Conservation (phyloP, 1,140 invertebrate genomes). For the Tachypleus tridentatus region DNA sequence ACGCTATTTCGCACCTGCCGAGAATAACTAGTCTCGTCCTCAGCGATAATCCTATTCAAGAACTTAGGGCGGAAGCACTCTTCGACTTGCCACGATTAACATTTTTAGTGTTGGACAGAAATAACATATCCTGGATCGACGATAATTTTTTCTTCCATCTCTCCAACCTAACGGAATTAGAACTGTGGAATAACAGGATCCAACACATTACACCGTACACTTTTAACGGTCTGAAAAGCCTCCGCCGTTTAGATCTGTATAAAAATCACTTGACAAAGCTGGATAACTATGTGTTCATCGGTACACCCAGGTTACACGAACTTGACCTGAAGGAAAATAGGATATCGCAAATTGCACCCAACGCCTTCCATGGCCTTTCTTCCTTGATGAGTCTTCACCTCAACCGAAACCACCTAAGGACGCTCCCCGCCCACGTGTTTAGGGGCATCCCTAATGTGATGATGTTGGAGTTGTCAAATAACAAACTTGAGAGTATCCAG, state of each 20-base stretch:
- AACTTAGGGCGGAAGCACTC: conserved; percentile 39
- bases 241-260: conserved; percentile 8
- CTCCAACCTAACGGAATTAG: conserved; percentile 10
- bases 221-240: conserved; percentile 7
- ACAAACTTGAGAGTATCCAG: conserved; percentile 11
- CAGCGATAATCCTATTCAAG: conserved; percentile 79
- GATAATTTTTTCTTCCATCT: conserved; percentile 7
- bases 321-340: conserved; percentile 8
- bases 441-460: conserved; percentile 2
- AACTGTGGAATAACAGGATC: conserved; percentile 8
- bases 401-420: conserved; percentile 11
- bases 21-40: conserved; percentile 80
- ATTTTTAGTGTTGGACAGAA: conserved; percentile 10
- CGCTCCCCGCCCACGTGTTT: conserved; percentile 10
- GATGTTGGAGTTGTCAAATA: conserved; percentile 7
- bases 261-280: conserved; percentile 14
- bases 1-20: conserved; percentile 73
- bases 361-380: conserved; percentile 8
- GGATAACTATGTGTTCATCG: conserved; percentile 10
- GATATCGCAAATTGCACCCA: conserved; percentile 6
- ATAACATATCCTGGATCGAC: conserved; percentile 11
- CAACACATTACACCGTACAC: conserved; percentile 9
- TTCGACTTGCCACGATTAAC: not conserved
- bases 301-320: conserved; percentile 3
- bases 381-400: conserved; percentile 6